Conservation (phyloP, 1,140 invertebrate genomes). For the Araneus ventricosus region DNA sequence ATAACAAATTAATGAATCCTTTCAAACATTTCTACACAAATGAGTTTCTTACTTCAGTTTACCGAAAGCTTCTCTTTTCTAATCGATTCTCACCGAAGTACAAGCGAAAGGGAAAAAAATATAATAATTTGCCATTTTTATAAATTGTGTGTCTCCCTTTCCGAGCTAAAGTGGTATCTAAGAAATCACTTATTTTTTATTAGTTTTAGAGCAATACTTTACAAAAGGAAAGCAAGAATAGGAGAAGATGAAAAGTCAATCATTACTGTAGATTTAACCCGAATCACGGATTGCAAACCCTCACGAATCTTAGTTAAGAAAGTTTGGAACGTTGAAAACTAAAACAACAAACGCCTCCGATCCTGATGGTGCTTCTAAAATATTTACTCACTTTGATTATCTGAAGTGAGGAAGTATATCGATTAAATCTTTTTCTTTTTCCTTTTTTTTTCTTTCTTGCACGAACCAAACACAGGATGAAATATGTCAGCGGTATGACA, state of each 20-base stretch:
- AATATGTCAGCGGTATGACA: conserved; percentile 17
- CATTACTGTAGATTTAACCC: conserved; percentile 17
- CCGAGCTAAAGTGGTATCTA: neutral
- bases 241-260: too few species aligned
- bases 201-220: neutral
- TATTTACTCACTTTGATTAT: conserved; percentile 42
- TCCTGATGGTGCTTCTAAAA: conserved; percentile 23
- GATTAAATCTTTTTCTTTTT: neutral
- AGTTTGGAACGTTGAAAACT: neutral
- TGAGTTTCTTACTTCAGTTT: too few species aligned
- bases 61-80: too few species aligned
- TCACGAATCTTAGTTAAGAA: conserved; percentile 18
- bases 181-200: neutral
- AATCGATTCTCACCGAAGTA: too few species aligned
- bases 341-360: neutral
- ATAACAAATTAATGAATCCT: too few species aligned
- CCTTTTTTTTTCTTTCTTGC: neutral
- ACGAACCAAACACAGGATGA: neutral
- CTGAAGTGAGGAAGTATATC: neutral
- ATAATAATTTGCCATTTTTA: neutral
- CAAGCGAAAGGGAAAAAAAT: neutral
- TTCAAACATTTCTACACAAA: too few species aligned
- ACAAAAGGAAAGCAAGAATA: neutral
- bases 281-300: neutral
- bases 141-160: neutral